Conservation (phyloP, 2,888 invertebrate species). For the Drosophila phalerata region DNA sequence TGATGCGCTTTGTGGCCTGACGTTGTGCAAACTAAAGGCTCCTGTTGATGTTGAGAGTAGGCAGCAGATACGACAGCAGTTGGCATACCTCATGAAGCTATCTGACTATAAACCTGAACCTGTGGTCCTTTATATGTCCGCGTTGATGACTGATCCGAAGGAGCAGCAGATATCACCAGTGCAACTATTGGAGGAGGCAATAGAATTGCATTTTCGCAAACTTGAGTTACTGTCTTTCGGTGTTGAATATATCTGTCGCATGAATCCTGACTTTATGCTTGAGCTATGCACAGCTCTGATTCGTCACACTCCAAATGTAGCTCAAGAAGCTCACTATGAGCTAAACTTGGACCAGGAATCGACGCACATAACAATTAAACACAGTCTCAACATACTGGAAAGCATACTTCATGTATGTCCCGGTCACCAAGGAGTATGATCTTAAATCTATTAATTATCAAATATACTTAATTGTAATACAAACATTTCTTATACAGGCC, state of each 20-base stretch:
- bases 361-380: constrained; percentile 86
- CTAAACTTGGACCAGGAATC: constrained; percentile 85
- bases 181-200: constrained; percentile 88
- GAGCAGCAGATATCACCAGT: constrained; percentile 86
- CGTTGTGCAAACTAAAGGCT: constrained; percentile 92
- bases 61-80: constrained; percentile 93
- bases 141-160: constrained; percentile 86
- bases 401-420: constrained; percentile 92
- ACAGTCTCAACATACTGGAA: constrained; percentile 89
- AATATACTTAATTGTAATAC: background rate
- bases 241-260: constrained; percentile 89
- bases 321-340: constrained; percentile 79
- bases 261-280: constrained; percentile 95
- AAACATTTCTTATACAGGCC: constrained; percentile 86
- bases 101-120: constrained; percentile 88
- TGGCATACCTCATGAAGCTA: constrained; percentile 93
- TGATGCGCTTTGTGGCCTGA: constrained; percentile 92
- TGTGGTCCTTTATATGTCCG: constrained; percentile 88
- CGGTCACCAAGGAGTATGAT: constrained; percentile 86
- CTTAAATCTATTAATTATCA: background rate
- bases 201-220: constrained; percentile 86
- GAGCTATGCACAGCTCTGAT: constrained; percentile 92
- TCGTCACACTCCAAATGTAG: constrained; percentile 89
- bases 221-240: constrained; percentile 89
- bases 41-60: constrained; percentile 28